Conservation (phyloP, 2,888 invertebrate genomes). For the Trilocha varians region DNA sequence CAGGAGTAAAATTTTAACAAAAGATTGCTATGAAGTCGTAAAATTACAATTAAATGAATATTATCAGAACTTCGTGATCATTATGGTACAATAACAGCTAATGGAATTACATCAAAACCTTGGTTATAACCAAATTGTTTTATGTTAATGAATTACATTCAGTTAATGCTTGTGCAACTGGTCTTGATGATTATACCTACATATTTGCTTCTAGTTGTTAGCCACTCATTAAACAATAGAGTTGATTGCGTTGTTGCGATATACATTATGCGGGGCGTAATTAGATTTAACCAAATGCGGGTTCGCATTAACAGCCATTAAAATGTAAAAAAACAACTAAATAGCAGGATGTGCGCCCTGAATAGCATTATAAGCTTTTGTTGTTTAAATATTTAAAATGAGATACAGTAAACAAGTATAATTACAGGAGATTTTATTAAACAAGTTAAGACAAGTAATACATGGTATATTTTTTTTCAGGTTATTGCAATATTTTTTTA, state of each 20-base stretch:
- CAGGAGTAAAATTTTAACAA: no score
- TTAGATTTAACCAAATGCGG: conserved; percentile 69
- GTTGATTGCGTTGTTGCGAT: conserved; percentile 62
- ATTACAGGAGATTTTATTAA: no score
- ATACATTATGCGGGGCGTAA: conserved; percentile 66
- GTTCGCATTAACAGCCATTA: conserved; percentile 48
- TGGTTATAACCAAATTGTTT: no score
- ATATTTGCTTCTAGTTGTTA: conserved; percentile 55
- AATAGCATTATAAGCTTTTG: conserved; percentile 19
- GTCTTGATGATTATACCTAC: conserved; percentile 49
- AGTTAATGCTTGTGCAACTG: conserved; percentile 15
- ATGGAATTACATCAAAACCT: no score
- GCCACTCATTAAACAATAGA: conserved; percentile 65
- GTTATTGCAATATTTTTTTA: no score
- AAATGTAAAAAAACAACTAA: conserved; percentile 34
- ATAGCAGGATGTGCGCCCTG: conserved; percentile 33
- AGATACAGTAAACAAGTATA: not conserved
- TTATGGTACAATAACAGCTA: no score
- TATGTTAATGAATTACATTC: no score
- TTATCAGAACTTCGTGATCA: no score
- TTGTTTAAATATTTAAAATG: conserved; percentile 1
- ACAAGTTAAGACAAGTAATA: no score
- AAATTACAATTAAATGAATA: no score
- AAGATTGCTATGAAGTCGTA: no score
- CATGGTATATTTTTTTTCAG: no score